Conservation (phyloP, 2,797 vertebrate genomes). For the Epinephelus malabaricus region DNA sequence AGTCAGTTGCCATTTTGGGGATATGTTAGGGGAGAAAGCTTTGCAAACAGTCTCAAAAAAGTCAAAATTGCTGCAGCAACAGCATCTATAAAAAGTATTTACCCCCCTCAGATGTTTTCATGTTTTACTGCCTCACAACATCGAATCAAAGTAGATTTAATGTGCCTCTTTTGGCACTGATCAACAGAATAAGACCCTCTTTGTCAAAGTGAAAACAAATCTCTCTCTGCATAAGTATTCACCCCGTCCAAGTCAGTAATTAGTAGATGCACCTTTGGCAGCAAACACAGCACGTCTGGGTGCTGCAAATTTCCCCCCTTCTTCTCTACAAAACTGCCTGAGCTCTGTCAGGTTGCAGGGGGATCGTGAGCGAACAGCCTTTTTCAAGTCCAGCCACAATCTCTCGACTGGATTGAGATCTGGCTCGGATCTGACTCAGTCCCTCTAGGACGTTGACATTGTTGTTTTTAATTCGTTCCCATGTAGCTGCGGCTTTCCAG, state of each 20-base stretch:
- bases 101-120: not conserved
- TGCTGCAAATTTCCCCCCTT: not conserved
- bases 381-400: conserved; percentile 3
- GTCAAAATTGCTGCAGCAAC: not conserved
- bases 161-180: not conserved
- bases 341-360: conserved; percentile 2
- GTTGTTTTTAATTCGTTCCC: conserved; percentile 5
- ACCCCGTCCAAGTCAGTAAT: not conserved
- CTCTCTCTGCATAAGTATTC: not conserved
- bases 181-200: not conserved
- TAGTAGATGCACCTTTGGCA: not conserved
- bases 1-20: conserved; percentile 52
- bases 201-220: not conserved
- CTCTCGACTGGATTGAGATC: not conserved
- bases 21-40: conserved; percentile 17
- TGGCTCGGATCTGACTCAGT: not conserved
- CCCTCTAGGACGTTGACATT: not conserved
- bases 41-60: conserved; percentile 11
- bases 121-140: conserved; percentile 6
- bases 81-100: not conserved
- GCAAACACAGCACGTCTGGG: not conserved
- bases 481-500: not conserved
- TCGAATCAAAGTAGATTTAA: not conserved
- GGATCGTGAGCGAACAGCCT: not conserved
- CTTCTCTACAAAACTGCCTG: not conserved